A percentile compares a stretch with the other conserved stretches of the same genome.
phyloP scores from a whole-genome alignment of 2,888 invertebrate species.

The Scaptomyza cyrtandrae region DNA sequence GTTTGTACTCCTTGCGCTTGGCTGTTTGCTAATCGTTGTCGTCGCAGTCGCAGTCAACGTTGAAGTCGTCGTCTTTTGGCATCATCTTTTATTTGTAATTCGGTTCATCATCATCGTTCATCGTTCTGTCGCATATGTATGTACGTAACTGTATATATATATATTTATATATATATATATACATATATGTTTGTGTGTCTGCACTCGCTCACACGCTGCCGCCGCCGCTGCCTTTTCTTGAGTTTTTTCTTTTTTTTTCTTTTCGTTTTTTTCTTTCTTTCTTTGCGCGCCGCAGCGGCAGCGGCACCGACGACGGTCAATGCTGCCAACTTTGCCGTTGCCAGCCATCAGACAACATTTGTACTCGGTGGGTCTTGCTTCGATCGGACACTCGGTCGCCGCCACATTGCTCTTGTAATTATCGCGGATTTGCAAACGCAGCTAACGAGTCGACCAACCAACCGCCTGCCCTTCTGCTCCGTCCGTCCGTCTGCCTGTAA shows the following conservation, averaged over 20 bases:
- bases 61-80: conserved; percentile 81
- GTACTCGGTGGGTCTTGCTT: conserved; percentile 82
- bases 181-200: conserved; percentile 38
- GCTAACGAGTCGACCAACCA: not conserved
- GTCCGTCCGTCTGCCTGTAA: not conserved
- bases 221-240: conserved; percentile 59
- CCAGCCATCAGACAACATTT: conserved; percentile 81
- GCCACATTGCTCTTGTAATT: conserved; percentile 60
- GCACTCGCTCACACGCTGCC: conserved; percentile 61
- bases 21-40: conserved; percentile 82
- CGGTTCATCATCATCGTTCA: conserved; percentile 84
- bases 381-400: conserved; percentile 72
- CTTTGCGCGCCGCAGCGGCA: conserved; percentile 68
- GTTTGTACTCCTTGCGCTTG: conserved; percentile 76
- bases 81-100: conserved; percentile 84
- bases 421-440: conserved; percentile 50
- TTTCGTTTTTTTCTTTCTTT: conserved; percentile 53
- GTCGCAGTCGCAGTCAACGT: conserved; percentile 76
- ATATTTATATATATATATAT: conserved; percentile 14
- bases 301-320: conserved; percentile 71
- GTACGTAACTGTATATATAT: conserved; percentile 53
- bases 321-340: conserved; percentile 79
- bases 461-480: not conserved
- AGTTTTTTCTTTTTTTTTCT: conserved; percentile 48
- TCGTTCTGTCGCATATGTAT: conserved; percentile 80